Evolutionary conservation across 2,888 invertebrate genomes (phyloP), one percentile per base, ranked within the genome.

Genomic region (Microctonus aethiopoides): DNA sequence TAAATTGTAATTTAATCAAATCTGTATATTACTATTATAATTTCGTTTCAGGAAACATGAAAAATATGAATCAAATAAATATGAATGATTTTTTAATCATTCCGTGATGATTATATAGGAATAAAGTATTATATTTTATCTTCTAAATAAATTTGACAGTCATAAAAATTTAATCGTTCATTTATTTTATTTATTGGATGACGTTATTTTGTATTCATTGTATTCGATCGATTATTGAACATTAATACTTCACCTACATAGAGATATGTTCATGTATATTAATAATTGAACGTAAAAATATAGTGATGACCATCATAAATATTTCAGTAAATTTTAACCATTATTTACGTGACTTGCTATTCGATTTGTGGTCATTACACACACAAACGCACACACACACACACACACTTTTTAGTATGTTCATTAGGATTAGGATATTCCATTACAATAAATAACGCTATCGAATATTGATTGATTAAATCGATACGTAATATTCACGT

Each of bases 371-470:
- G 56, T 46, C 41, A 64, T 63, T 67, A 68, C 59, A 67, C 63
- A 63, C 52, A 56, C 46, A 62, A 34, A 36, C 16, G n/a, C 16
- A 16, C n/a, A n/a, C 46, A 68, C 59, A 67, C 63, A 63, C 52
- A 56, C 46, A 62, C 16, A 16, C n/a, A n/a, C 9, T 46, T 9
- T 46, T 7, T 9, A 7, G 4, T n/a, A 4, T n/a, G 13, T n/a
- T 16, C 16, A 20, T 1, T 5, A 16, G 7, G 46, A 51, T 59
- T 39, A 26, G 63, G 71, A 74, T 76, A 72, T 74, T 69, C 67
- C 64, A 70, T 67, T 70, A 71, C 72, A 68, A 74, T 74, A 70
- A 70, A n/a, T n/a, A n/a, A n/a, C n/a, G n/a, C n/a, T n/a, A n/a
- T n/a, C n/a, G n/a, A n/a, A n/a, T n/a, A n/a, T n/a, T n/a, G n/a